Base-by-base conservation (phyloP, 2,888 invertebrate species). In the Crematogaster levior region DNA sequence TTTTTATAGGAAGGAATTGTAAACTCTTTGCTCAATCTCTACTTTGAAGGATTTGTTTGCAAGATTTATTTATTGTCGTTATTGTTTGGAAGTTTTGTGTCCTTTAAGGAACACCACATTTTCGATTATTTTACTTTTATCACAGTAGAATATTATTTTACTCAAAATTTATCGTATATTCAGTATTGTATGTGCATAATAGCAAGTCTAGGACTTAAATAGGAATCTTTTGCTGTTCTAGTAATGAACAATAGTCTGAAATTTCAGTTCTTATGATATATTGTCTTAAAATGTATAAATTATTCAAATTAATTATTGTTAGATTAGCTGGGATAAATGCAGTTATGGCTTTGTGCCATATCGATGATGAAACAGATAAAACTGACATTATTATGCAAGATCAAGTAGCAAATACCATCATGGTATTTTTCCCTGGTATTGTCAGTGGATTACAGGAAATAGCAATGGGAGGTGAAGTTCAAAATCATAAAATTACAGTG, bases 361-460 rank as follows among this genome's bases (percentile, higher is more conserved):
- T 96, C 0, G 96, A 97, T 87, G 95, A 95, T 51, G 93, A 95
- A 56, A 95, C 95, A 63, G 96, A 96, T 89, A 93, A 95, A 24
- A 89, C 93, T n/a, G 96, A 97, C 91, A 91, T 95, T 24, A 95
- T 95, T 21, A 90, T 96, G 21, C 94, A 95, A 56, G 93, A 94
- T 84, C 94, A 95, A 85, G 95, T 96, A 4, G 95, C 96, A 7
- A 95, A 96, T 87, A 94, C 96, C 91, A 94, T 96, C 56, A 95
- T 96, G 91, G 95, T 96, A 90, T 96, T 96, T 86, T 92, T 97
- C 83, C 97, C 97, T 1, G 97, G 97, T 0, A 95, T 97, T 80
- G 93, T 96, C 24, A 95, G 95, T 48, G 95, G 96, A 0, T 92
- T 97, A 86, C 95, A 95, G 83, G 95, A 96, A 86, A 95, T 97